Evolutionary conservation across 2,888 invertebrate genomes (phyloP).

Genomic region (Sinhomidia bicolor): DNA sequence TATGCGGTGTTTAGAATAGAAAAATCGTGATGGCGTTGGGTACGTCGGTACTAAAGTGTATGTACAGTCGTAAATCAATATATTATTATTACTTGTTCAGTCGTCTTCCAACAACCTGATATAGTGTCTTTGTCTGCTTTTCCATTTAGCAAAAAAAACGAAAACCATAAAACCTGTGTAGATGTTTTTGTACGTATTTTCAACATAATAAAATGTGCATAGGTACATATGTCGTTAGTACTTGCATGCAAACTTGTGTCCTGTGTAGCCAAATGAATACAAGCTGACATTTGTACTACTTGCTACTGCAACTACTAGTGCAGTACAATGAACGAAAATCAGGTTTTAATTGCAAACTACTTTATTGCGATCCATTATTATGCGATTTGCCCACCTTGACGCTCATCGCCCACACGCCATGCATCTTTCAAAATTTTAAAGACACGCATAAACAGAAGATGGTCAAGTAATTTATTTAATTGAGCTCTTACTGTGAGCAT

Average conservation of each 20-base stretch:
- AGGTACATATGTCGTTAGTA: too few species aligned
- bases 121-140: neutral
- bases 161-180: neutral
- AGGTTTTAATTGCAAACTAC: slow-evolving; percentile 7
- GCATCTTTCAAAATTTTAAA: neutral
- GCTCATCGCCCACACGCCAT: neutral
- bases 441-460: neutral
- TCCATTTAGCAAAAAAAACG: neutral
- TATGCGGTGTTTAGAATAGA: neutral
- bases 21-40: neutral
- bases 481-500: slow-evolving; percentile 24
- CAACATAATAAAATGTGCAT: too few species aligned
- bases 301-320: neutral
- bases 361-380: neutral
- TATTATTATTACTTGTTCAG: neutral
- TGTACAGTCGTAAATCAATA: neutral
- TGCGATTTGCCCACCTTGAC: neutral
- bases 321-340: neutral
- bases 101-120: neutral
- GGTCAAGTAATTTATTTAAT: slow-evolving; percentile 9
- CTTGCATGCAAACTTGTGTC: too few species aligned
- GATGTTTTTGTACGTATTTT: too few species aligned
- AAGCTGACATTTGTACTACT: too few species aligned
- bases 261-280: too few species aligned
- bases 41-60: neutral